Conservation (phyloP, 2,797 vertebrate species). For the Lacerta agilis region DNA sequence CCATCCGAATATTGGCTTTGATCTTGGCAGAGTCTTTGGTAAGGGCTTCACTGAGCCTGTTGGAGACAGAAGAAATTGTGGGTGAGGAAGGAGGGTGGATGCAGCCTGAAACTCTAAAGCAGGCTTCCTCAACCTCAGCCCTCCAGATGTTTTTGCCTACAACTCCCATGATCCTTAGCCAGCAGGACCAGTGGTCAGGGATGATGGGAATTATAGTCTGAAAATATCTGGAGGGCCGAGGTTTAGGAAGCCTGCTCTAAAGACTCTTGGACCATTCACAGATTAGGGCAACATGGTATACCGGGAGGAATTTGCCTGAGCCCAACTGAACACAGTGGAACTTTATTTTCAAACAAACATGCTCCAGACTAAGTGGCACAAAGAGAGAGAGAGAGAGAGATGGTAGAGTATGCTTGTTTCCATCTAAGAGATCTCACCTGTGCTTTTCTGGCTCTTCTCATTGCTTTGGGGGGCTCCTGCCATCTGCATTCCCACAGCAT, state of each 20-base stretch:
- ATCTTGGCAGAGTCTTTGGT: conserved; percentile 90
- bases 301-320: background rate
- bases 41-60: conserved; percentile 85
- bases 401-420: background rate
- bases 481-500: background rate
- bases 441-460: background rate
- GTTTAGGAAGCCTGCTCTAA: background rate
- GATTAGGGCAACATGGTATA: background rate
- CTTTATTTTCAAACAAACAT: background rate
- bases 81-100: background rate
- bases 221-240: too few species aligned
- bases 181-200: too few species aligned
- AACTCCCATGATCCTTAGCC: too few species aligned
- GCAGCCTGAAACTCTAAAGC: too few species aligned
- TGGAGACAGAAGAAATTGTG: conserved; percentile 53
- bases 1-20: conserved; percentile 90
- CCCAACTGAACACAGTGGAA: background rate
- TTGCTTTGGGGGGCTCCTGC: too few species aligned
- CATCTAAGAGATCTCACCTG: background rate
- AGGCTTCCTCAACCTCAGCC: too few species aligned
- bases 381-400: background rate
- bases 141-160: too few species aligned
- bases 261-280: background rate
- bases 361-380: background rate
- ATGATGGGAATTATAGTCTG: too few species aligned